Base-by-base conservation (phyloP, 2,113 vertebrate genomes). In the Trachemys scripta region DNA sequence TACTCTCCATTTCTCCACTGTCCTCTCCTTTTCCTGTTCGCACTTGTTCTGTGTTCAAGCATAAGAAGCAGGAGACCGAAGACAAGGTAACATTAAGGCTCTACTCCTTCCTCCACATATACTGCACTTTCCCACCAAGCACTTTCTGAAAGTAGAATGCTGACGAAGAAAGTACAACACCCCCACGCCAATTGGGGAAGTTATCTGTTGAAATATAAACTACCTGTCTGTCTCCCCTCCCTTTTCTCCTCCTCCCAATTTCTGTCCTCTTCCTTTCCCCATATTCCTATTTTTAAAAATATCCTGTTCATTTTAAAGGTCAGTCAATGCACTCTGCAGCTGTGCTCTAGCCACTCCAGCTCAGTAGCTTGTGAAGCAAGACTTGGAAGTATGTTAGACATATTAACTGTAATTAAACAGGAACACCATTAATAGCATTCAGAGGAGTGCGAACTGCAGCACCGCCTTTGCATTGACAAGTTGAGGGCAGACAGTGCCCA, bases 331-430 rank as follows among this genome's bases (percentile, higher is more conserved):
- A 78, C 93, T 90, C 90, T 42, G 11, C 42, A 47, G 50, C 42
- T 79, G 31, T n/a, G 47, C 35, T 93, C 53, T 79, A 27, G 29
- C 83, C 94, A 88, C 90, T 93, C 93, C 97, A 96, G 98, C 85
- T 97, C 94, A 97, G 95, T 89, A 0, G 91, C 95, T 96, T 12
- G 12, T 59, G 89, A 97, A 94, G 94, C 90, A 78, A 2, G 89
- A 91, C 54, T 97, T 96, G 92, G 91, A 96, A 97, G 86, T 47
- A 76, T 88, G 84, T 95, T 92, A 87, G 90, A 94, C 79, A 81
- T 88, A 92, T 96, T 90, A 96, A 69, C 95, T 92, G 95, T 93
- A 95, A 96, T 94, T 97, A 96, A 94, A 85, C 92, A 84, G 94
- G 96, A 95, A 95, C 82, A 89, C 51, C 93, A 95, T 95, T 97